Evolutionary conservation across 1,140 invertebrate genomes (phyloP), one percentile per base, ranked within the genome.

Genomic region (Mercenaria mercenaria): DNA sequence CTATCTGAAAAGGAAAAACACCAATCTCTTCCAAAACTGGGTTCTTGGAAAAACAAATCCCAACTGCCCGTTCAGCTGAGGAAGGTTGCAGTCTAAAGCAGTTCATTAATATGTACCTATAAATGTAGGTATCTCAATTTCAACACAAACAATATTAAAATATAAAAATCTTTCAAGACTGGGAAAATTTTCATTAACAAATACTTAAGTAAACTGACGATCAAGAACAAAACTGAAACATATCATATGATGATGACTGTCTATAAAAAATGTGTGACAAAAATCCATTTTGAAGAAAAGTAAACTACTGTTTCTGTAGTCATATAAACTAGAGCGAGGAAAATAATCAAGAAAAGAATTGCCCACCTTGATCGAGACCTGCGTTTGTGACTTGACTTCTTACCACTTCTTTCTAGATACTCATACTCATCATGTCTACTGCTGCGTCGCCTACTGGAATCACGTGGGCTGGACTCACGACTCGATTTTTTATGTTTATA

Each of bases 331-430:
- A 52, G 29, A 56, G 76, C 76, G 50, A 52, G n/a, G 20, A 34
- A 1, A 79, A 2, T 8, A 23, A 91, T 69, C 15, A 81, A 88
- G 59, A 88, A 91, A 88, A 82, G 56, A 56, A 84, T 88, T 88
- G 83, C 93, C 93, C 92, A 95, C 94, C 94, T 95, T 94, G 93
- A 94, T 81, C 91, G 87, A 85, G 93, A 94, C 92, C 93, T 93
- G 92, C 91, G 92, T 93, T 94, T 94, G 86, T 91, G 88, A 93
- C 93, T 94, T 80, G 93, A 93, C 91, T 91, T 93, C 94, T 95
- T 95, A 95, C 94, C 94, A 85, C 92, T 92, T 82, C 91, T 90
- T 47, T 89, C 88, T 34, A 23, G 64, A 72, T 72, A 72, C 34
- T 89, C 89, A 85, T 92, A 83, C 56, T 92, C 92, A 88, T 89